Base-by-base conservation (phyloP, 2,888 invertebrate species). In the Agrilus biguttatus region DNA sequence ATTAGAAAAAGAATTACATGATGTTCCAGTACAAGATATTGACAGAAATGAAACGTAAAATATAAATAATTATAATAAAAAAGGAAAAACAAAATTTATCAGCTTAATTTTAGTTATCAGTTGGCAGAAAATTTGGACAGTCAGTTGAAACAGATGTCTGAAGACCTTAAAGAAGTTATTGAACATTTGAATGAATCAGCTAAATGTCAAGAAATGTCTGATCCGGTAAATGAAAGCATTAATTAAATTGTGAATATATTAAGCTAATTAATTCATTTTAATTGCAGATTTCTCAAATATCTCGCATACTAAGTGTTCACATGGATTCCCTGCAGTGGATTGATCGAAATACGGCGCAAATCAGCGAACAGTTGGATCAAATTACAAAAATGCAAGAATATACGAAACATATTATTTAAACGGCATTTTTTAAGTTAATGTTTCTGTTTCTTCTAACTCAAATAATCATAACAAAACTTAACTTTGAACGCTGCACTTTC, bases 301-400 rank as follows among this genome's bases (percentile, higher is more conserved):
- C 90, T 1, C 85, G 88, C 51, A 93, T 96, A 49, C 69, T 96
- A 4, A 95, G 93, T 68, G 91, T 93, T 0, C 96, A 96, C 61
- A 93, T 93, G 84, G 91, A 90, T 38, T 91, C 92, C 0, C 72
- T 96, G 59, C 90, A 93, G 55, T 95, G 92, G 92, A 79, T 96
- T 36, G 93, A 95, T 60, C 79, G 83, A 49, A 85, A 86, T 43
- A 83, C 89, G 5, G 76, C 80, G 0, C 74, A 81, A 47, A 78
- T 92, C 33, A 78, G 80, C 14, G 77, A 80, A 19, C 83, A 84
- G 55, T 71, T 91, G 39, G 89, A 91, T 55, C 84, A 88, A 43
- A 75, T 92, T 21, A 77, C 82, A 17, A 83, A 84, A 47, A 78
- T 88, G 54, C 83, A 85, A 56, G 84, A 85, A 28, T 28, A 28